phyloP scores from a whole-genome alignment of 2,888 invertebrate species.

The Folsomia manolachei region DNA sequence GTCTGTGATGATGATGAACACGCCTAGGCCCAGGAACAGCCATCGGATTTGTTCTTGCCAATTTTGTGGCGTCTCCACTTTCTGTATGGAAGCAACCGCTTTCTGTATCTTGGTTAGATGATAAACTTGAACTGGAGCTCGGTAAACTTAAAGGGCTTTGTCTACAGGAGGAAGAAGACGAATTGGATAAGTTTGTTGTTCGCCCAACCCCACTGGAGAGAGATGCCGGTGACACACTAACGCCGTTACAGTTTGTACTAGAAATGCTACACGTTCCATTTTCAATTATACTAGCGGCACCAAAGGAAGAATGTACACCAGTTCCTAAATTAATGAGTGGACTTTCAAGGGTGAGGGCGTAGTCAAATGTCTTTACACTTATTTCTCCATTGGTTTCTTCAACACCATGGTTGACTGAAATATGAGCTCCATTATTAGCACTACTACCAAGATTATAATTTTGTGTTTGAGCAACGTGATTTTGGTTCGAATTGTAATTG shows the following conservation, averaged over 20 bases:
- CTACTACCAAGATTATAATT: slow-evolving; percentile 11
- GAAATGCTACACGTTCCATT: not conserved
- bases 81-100: slow-evolving; percentile 3
- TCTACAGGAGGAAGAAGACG: not conserved
- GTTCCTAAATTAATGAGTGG: not conserved
- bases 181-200: not conserved
- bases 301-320: slow-evolving; percentile 4
- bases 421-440: slow-evolving; percentile 1
- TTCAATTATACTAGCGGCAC: slow-evolving; percentile 3
- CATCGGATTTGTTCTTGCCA: slow-evolving; percentile 63
- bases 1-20: slow-evolving; percentile 62
- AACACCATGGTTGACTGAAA: not conserved
- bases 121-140: not conserved
- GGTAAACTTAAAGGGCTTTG: slow-evolving; percentile 1
- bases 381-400: not conserved
- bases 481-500: slow-evolving; percentile 8
- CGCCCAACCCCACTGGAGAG: not conserved
- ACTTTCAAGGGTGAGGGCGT: not conserved
- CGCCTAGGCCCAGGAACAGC: slow-evolving; percentile 62
- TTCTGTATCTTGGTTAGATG: not conserved
- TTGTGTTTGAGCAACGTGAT: slow-evolving; percentile 23
- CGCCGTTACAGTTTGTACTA: not conserved
- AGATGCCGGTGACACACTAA: not conserved
- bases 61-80: not conserved
- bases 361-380: not conserved